Conservation (phyloP, 2,888 invertebrate species). For the Hofmannophila pseudospretella region DNA sequence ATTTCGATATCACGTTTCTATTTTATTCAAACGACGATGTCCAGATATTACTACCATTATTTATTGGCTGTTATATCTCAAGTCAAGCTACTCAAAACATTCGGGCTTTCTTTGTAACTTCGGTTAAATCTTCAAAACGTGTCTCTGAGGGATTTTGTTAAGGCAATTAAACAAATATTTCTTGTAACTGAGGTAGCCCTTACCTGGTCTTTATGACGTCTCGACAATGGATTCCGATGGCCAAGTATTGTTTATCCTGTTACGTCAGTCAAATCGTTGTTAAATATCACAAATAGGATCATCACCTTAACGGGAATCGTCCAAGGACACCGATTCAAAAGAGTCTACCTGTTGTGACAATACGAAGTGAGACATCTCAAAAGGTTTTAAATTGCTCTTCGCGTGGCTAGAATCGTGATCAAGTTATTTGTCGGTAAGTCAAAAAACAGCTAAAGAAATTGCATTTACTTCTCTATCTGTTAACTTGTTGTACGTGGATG, state of each 20-base stretch:
- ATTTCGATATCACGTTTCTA: constrained; percentile 4
- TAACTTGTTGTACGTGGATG: too few species aligned
- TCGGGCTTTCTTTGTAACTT: not conserved
- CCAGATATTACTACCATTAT: not conserved
- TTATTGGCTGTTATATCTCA: not conserved
- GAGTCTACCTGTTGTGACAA: constrained; percentile 47
- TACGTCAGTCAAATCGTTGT: constrained; percentile 58
- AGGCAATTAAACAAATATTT: constrained; percentile 52
- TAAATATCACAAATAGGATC: constrained; percentile 55
- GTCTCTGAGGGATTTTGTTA: constrained; percentile 42
- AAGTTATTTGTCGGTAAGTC: constrained; percentile 5
- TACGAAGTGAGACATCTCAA: constrained; percentile 13
- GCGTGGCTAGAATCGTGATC: constrained; percentile 11
- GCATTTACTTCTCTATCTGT: constrained; percentile 1
- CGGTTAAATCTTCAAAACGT: constrained; percentile 15
- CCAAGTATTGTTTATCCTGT: constrained; percentile 62
- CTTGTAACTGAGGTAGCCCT: constrained; percentile 65
- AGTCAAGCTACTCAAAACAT: not conserved
- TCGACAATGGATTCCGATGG: constrained; percentile 40
- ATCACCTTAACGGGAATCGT: constrained; percentile 59
- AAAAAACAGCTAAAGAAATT: constrained; percentile 6
- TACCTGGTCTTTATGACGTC: constrained; percentile 66
- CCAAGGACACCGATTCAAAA: constrained; percentile 36
- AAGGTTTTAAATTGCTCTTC: constrained; percentile 15
- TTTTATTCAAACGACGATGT: not conserved